phyloP scores from a whole-genome alignment of 2,113 vertebrate genomes.

The Eupsittula cactorum region DNA sequence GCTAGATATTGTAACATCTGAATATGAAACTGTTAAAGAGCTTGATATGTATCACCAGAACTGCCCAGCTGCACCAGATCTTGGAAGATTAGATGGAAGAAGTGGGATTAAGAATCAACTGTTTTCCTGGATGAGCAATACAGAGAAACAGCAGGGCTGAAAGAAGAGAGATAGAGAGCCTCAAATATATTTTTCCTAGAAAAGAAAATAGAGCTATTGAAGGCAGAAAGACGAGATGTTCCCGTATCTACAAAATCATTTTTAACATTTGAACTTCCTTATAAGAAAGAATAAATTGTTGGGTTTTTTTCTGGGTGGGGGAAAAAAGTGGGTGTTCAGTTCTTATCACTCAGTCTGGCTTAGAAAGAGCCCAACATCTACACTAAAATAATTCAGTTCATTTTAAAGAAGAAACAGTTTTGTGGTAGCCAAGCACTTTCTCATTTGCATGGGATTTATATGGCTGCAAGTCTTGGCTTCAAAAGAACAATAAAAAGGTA shows the following conservation, averaged over 20 bases:
- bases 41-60: neutral
- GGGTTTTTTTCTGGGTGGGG: neutral
- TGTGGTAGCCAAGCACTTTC: neutral
- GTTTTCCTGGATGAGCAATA: neutral
- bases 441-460: constrained; percentile 57
- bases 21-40: neutral
- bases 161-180: neutral
- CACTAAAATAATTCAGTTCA: neutral
- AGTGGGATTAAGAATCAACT: neutral
- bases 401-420: neutral
- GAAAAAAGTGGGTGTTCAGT: neutral
- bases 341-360: neutral
- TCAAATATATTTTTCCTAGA: neutral
- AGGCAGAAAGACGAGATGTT: neutral
- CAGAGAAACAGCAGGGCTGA: neutral
- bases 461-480: constrained; percentile 27
- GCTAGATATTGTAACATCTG: neutral
- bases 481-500: constrained; percentile 64
- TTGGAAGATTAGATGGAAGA: neutral
- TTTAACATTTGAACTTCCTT: neutral
- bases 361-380: neutral
- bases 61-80: neutral
- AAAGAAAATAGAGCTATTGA: neutral
- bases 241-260: neutral
- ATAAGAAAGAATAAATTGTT: neutral